Conservation (phyloP, 2,888 invertebrate species). For the Norana najaformis region DNA sequence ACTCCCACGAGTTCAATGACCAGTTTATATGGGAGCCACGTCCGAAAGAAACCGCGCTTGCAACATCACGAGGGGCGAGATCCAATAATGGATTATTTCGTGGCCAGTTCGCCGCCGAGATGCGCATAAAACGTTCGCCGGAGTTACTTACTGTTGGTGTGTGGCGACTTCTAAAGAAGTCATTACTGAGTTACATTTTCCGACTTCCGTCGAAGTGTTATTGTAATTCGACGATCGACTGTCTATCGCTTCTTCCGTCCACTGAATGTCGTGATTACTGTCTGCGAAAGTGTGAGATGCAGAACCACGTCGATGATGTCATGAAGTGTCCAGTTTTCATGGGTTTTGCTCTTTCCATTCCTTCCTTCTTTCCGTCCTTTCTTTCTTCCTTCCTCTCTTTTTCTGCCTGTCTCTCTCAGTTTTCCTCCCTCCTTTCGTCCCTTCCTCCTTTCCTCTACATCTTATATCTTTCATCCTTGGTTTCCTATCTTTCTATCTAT, state of each 20-base stretch:
- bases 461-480: no score
- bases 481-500: no score
- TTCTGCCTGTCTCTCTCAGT: neutral
- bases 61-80: slow-evolving; percentile 5
- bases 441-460: neutral
- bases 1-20: neutral
- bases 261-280: no score
- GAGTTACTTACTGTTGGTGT: neutral
- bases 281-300: no score
- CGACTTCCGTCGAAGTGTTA: neutral
- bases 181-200: no score
- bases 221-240: neutral
- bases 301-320: neutral
- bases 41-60: neutral
- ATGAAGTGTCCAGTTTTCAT: neutral
- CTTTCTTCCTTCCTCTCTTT: neutral
- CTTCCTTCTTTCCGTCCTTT: neutral
- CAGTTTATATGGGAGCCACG: neutral
- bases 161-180: neutral
- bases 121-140: neutral
- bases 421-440: neutral
- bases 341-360: neutral
- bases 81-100: neutral
- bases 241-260: neutral
- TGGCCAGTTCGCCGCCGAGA: neutral